These are phyloP conservation scores for Phataginus tetradactyla DNA, from an alignment of 2,797 vertebrate species.

Conservation along the genomic window DNA sequence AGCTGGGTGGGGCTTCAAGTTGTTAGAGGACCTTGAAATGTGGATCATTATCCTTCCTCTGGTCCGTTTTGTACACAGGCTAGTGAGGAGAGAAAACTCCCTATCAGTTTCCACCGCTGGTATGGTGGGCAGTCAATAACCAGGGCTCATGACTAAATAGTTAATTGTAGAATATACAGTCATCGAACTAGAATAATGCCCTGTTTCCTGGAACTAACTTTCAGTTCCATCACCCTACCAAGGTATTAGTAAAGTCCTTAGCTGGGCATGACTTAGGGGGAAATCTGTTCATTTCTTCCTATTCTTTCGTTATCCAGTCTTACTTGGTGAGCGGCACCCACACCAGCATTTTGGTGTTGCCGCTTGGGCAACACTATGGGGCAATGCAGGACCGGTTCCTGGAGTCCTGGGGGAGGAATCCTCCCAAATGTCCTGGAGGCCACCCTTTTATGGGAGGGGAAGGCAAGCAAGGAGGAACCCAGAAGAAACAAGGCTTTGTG, in stretches of 20 bases:
- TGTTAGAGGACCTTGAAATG: not conserved
- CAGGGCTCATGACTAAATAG: not conserved
- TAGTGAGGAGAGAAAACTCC: not conserved
- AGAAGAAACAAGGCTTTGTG: not conserved
- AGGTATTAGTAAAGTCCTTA: not conserved
- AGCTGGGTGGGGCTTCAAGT: not conserved
- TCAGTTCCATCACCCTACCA: not conserved
- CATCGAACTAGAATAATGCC: not conserved
- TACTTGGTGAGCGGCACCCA: not conserved
- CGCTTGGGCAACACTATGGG: not conserved
- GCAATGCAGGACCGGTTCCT: conserved; percentile 23
- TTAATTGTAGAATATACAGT: not conserved
- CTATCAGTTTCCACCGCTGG: not conserved
- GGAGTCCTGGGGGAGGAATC: not conserved
- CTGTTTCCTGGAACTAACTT: not conserved
- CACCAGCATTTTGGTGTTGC: not conserved
- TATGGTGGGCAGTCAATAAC: not conserved
- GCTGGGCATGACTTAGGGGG: not conserved
- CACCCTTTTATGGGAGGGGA: not conserved
- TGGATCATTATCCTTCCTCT: not conserved
- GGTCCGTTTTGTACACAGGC: not conserved
- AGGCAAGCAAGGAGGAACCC: not conserved
- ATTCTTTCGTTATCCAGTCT: not conserved
- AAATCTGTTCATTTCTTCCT: not conserved
- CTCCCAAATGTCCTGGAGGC: not conserved